These are phyloP conservation scores for Arvicanthis niloticus DNA, from an alignment of 2,113 vertebrate species.

Conservation along the genomic window DNA sequence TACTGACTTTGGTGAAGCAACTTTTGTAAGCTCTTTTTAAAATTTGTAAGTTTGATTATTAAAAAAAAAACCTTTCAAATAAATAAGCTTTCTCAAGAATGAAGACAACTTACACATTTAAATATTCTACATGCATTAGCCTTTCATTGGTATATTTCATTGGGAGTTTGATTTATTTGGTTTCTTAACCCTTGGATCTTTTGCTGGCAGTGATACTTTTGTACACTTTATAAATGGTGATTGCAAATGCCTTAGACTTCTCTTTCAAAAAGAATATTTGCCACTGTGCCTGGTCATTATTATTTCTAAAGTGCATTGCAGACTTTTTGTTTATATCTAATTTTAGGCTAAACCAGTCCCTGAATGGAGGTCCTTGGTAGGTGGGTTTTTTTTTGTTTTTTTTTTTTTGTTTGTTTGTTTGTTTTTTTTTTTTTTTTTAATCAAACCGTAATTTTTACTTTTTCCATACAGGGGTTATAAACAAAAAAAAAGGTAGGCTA, in stretches of 20 bases:
- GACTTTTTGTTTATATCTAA: neutral
- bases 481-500: no score
- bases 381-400: no score
- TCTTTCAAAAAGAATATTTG: neutral
- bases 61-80: neutral
- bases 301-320: accelerated
- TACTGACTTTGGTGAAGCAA: neutral
- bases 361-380: neutral
- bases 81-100: neutral
- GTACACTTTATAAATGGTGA: neutral
- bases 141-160: neutral
- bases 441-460: no score
- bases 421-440: no score
- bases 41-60: neutral
- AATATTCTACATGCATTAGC: neutral
- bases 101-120: neutral
- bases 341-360: neutral
- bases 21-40: neutral
- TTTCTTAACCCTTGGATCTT: neutral
- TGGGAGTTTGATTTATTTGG: neutral
- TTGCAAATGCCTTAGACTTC: neutral
- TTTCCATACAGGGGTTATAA: no score
- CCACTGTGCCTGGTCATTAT: neutral
- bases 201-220: neutral
- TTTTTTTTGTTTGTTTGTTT: no score